Percentiles rank a stretch among this genome's conserved stretches.
Conservation (phyloP, 1,140 invertebrate species). For the Lasioglossum baleicum region DNA sequence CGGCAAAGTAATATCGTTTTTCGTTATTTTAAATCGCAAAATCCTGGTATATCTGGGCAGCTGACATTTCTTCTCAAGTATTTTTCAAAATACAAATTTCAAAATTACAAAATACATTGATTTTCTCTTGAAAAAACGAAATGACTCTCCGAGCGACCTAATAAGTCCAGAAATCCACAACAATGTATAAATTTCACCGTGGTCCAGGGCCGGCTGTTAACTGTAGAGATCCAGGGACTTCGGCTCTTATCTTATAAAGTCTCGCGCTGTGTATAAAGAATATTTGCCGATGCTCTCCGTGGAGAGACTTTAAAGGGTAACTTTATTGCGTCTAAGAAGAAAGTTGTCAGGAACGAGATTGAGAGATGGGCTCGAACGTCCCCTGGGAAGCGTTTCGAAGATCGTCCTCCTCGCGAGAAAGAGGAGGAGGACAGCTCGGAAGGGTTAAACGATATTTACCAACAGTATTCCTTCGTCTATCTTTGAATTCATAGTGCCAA, state of each 20-base stretch:
- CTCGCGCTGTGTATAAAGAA: not conserved
- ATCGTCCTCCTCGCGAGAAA: not conserved
- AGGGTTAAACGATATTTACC: conserved; percentile 53
- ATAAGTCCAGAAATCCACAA: not conserved
- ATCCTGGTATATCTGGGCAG: too few species aligned
- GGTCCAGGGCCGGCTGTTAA: not conserved
- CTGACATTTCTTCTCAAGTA: too few species aligned
- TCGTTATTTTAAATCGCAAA: too few species aligned
- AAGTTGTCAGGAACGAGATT: not conserved
- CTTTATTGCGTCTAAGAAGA: not conserved
- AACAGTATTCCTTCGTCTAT: conserved; percentile 69
- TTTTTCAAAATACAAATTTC: too few species aligned
- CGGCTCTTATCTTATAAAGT: not conserved
- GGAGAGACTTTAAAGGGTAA: not conserved
- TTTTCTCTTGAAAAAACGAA: too few species aligned
- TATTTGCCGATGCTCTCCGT: not conserved
- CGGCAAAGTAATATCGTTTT: too few species aligned
- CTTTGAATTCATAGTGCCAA: conserved; percentile 71
- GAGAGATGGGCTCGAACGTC: not conserved
- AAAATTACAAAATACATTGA: too few species aligned
- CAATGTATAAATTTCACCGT: too few species aligned
- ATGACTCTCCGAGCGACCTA: too few species aligned
- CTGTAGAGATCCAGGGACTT: not conserved
- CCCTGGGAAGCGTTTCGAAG: not conserved
- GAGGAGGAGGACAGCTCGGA: not conserved